Evolutionary conservation across 2,113 vertebrate genomes (phyloP).

Genomic region (Pluvianellus socialis): DNA sequence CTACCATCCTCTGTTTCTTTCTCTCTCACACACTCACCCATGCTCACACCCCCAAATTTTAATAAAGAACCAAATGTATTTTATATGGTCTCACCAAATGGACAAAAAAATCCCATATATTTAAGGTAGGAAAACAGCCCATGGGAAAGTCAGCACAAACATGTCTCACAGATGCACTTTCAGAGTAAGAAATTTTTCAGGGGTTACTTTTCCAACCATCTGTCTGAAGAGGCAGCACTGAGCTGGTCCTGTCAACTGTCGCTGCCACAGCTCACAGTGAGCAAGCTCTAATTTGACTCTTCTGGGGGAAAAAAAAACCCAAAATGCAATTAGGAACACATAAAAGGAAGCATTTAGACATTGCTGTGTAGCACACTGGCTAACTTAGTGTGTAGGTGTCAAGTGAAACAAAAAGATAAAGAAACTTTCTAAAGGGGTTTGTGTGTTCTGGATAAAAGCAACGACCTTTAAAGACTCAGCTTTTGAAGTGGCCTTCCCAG

Average conservation of each 20-base stretch:
- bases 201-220: not conserved
- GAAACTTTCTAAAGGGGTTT: slow-evolving; percentile 53
- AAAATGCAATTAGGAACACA: slow-evolving; percentile 44
- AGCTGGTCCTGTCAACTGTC: not conserved
- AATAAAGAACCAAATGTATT: not conserved
- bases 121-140: not conserved
- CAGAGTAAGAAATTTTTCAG: not conserved
- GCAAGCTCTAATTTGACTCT: slow-evolving; percentile 34
- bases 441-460: slow-evolving; percentile 70
- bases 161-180: not conserved
- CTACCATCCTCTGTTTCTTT: not conserved
- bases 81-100: not conserved
- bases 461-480: slow-evolving; percentile 49
- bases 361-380: slow-evolving; percentile 5
- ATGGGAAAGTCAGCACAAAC: not conserved
- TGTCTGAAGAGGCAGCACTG: slow-evolving; percentile 1
- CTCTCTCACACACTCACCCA: rapidly evolving
- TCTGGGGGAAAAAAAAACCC: not conserved
- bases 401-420: slow-evolving; percentile 60
- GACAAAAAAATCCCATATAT: not conserved
- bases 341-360: slow-evolving; percentile 63
- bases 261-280: not conserved
- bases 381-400: slow-evolving; percentile 60
- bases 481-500: slow-evolving; percentile 62
- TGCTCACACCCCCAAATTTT: not conserved